These are phyloP conservation scores for Microcebus tavaratra DNA, from an alignment of 2,113 vertebrate genomes.

Conservation along the genomic window DNA sequence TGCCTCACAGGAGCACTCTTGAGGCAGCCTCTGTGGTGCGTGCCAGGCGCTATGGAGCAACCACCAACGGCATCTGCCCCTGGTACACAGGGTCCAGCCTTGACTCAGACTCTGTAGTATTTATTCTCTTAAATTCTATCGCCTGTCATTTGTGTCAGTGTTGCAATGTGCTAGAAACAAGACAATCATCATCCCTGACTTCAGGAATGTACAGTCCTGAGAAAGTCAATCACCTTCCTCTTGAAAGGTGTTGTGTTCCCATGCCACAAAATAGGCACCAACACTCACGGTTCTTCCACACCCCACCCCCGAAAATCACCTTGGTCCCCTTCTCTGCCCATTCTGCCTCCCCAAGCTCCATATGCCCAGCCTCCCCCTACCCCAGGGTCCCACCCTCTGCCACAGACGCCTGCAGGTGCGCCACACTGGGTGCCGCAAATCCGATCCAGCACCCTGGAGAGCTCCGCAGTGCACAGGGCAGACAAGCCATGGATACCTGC, in stretches of 20 bases:
- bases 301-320: fast-evolving
- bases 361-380: fast-evolving
- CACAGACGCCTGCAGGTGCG: fast-evolving
- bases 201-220: fast-evolving
- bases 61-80: fast-evolving
- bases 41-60: fast-evolving
- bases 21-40: fast-evolving
- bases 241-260: fast-evolving
- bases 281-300: fast-evolving
- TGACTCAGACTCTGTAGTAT: fast-evolving
- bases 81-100: background rate
- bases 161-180: background rate
- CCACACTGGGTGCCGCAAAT: fast-evolving
- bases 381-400: too few relatives aligned
- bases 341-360: fast-evolving
- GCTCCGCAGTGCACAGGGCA: fast-evolving
- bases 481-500: background rate
- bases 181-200: fast-evolving
- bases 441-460: background rate
- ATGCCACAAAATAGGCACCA: fast-evolving
- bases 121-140: background rate
- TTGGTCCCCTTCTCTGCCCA: background rate
- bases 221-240: fast-evolving
- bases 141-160: background rate
- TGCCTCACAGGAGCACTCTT: fast-evolving